These are phyloP conservation scores for Phanerotoma sp. DNA, from an alignment of 2,888 invertebrate species.

Conservation along the genomic window DNA sequence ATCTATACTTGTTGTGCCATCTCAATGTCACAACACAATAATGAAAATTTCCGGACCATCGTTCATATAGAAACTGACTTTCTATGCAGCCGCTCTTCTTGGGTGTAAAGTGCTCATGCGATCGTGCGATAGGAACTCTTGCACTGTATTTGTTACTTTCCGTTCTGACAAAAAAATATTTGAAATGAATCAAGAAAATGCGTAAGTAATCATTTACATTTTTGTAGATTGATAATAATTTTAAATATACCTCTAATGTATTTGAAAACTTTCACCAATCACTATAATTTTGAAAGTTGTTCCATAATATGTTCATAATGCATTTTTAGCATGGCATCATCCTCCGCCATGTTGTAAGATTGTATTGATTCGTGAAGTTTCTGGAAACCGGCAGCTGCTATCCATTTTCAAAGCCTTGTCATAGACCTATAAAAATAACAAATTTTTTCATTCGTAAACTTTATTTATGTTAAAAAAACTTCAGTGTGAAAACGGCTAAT, in stretches of 20 bases:
- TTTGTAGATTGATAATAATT: slow-evolving; percentile 4
- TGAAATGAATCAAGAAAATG: slow-evolving; percentile 53
- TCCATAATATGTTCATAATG: not conserved
- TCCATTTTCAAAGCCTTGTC: not conserved
- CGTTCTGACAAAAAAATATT: slow-evolving; percentile 34
- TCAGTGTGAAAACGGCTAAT: no score
- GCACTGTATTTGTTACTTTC: slow-evolving; percentile 49
- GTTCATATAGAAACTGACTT: no score
- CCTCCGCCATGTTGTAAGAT: slow-evolving; percentile 54
- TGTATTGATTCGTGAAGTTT: slow-evolving; percentile 58
- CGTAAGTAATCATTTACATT: slow-evolving; percentile 47
- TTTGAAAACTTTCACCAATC: not conserved
- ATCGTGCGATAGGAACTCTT: no score
- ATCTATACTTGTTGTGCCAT: no score
- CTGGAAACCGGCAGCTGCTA: slow-evolving; percentile 36
- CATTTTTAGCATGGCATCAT: slow-evolving; percentile 40
- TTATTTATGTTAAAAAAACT: not conserved
- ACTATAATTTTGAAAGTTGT: not conserved
- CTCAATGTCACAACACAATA: no score
- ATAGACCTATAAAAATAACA: not conserved
- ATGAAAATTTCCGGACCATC: no score
- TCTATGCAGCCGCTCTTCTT: no score
- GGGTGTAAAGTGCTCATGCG: no score
- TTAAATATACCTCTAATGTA: not conserved
- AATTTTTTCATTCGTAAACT: not conserved